Evolutionary conservation across 2,888 invertebrate species (phyloP).

Genomic region (Drosophila diplacantha): DNA sequence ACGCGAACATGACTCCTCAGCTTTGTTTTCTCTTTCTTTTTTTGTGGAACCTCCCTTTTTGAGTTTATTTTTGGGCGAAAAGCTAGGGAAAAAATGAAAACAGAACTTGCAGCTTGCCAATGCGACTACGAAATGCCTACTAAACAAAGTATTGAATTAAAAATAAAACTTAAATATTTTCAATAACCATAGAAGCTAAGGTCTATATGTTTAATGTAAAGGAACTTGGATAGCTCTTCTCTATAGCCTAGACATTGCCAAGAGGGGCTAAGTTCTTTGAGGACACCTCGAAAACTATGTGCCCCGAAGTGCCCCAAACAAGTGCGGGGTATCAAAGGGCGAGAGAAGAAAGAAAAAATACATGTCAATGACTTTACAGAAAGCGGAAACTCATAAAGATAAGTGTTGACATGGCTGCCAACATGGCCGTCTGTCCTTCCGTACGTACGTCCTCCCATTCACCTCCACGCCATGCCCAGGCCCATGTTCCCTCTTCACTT

Average conservation of each 20-base stretch:
- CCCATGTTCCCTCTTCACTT: not conserved
- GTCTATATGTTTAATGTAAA: not conserved
- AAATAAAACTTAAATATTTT: not conserved
- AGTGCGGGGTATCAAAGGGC: conserved; percentile 13
- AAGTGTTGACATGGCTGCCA: conserved; percentile 74
- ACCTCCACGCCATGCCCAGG: conserved; percentile 1
- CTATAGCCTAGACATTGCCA: not conserved
- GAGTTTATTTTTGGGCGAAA: conserved; percentile 9
- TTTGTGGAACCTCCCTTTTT: not conserved
- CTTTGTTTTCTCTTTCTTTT: not conserved
- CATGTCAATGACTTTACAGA: conserved; percentile 76
- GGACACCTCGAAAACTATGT: not conserved
- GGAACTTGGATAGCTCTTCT: not conserved
- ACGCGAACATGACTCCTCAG: conserved; percentile 49
- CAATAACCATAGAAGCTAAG: not conserved
- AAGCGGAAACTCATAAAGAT: conserved; percentile 77
- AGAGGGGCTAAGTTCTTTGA: not conserved
- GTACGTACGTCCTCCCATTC: conserved; percentile 1
- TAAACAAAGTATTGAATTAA: not conserved
- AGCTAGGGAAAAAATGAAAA: conserved; percentile 1
- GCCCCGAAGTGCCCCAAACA: not conserved
- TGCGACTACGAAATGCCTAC: not conserved
- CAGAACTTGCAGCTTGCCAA: not conserved
- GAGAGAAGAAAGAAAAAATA: conserved; percentile 49
- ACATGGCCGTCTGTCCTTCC: conserved; percentile 33